Percentiles rank a stretch among this genome's conserved stretches.
Evolutionary conservation across 2,888 invertebrate genomes (phyloP).

Genomic region (Malthinus seriepunctatus): DNA sequence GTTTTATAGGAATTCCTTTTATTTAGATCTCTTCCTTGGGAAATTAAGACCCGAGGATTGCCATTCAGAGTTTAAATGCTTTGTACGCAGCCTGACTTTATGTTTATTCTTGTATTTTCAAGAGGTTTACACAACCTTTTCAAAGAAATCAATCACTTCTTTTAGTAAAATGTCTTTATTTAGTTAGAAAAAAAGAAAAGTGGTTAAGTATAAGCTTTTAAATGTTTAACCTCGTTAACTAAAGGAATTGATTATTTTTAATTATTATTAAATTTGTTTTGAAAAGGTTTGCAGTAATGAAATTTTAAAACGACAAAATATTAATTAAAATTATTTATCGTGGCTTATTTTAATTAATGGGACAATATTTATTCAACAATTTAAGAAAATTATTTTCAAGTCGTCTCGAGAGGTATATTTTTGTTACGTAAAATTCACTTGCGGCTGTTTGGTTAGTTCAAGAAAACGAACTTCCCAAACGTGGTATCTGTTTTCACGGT

Average conservation of each 20-base stretch:
- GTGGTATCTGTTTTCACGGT: slow-evolving; percentile 42
- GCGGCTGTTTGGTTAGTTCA: slow-evolving; percentile 35
- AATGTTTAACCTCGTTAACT: slow-evolving; percentile 6
- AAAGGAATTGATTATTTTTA: not conserved
- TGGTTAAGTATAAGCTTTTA: slow-evolving; percentile 8
- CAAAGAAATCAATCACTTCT: slow-evolving; percentile 20
- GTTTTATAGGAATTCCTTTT: slow-evolving; percentile 32
- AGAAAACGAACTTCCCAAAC: slow-evolving; percentile 42
- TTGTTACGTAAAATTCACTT: slow-evolving; percentile 34
- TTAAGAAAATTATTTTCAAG: slow-evolving; percentile 16
- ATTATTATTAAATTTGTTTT: not conserved
- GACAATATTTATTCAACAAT: not conserved
- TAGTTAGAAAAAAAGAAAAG: slow-evolving; percentile 7
- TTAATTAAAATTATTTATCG: not conserved
- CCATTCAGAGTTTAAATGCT: slow-evolving; percentile 19
- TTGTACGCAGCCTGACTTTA: slow-evolving; percentile 18
- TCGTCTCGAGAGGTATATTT: slow-evolving; percentile 24
- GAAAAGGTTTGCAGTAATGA: not conserved
- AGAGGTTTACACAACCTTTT: slow-evolving; percentile 16
- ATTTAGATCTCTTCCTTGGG: slow-evolving; percentile 19
- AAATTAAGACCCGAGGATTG: slow-evolving; percentile 20
- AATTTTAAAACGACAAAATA: not conserved
- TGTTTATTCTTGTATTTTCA: slow-evolving; percentile 16
- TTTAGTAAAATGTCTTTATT: slow-evolving; percentile 11
- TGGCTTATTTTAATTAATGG: not conserved